Conservation (phyloP, 1,140 invertebrate genomes). For the Argopecten irradians region DNA sequence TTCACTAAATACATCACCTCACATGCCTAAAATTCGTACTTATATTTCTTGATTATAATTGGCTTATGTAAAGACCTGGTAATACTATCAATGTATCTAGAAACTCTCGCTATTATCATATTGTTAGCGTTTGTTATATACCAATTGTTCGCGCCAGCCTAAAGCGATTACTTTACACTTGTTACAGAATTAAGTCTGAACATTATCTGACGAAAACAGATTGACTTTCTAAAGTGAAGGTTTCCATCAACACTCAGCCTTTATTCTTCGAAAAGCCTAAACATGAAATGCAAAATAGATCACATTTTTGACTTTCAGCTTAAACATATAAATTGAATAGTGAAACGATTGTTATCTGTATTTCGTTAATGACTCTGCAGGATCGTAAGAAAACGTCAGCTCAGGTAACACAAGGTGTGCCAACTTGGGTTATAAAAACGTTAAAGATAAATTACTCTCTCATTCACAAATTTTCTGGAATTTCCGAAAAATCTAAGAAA, state of each 20-base stretch:
- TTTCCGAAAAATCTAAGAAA: neutral
- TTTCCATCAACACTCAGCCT: neutral
- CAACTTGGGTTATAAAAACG: neutral
- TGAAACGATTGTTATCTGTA: neutral
- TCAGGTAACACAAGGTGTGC: neutral
- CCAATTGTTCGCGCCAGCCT: neutral
- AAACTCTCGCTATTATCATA: neutral
- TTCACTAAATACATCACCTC: neutral
- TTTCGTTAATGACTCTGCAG: neutral
- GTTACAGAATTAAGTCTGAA: neutral
- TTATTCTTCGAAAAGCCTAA: neutral
- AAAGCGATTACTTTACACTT: neutral
- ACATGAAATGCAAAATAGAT: neutral
- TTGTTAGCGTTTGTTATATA: neutral
- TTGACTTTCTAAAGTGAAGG: neutral
- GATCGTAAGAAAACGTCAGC: neutral
- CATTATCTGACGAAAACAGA: neutral
- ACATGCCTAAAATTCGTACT: neutral
- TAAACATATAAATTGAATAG: neutral
- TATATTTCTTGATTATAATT: neutral
- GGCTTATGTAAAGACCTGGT: neutral
- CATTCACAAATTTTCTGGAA: constrained; percentile 8
- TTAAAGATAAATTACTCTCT: neutral
- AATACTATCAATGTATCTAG: neutral
- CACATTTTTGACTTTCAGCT: neutral